Percentiles rank a stretch among this genome's conserved stretches.
These are phyloP conservation scores for Nephrotoma guestfalica DNA, from an alignment of 2,888 invertebrate species.

Conservation along the genomic window DNA sequence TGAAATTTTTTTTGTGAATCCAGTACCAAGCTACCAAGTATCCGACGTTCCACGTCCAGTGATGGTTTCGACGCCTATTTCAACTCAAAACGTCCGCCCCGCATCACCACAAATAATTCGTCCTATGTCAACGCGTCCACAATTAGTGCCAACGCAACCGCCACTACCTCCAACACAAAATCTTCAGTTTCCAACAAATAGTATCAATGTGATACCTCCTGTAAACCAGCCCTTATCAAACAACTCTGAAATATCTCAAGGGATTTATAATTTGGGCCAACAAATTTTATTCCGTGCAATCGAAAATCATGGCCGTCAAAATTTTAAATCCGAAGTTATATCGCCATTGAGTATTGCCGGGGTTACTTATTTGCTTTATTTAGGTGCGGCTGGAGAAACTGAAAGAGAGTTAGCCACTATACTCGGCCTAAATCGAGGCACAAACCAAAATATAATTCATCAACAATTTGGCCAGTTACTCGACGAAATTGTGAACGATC, in stretches of 20 bases:
- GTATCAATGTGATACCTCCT: neutral
- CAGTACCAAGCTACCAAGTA: neutral
- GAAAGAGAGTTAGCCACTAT: neutral
- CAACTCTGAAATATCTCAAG: neutral
- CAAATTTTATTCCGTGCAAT: neutral
- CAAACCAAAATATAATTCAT: neutral
- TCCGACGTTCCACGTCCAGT: neutral
- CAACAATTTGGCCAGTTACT: neutral
- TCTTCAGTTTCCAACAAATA: neutral
- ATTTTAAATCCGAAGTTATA: neutral
- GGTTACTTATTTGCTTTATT: neutral
- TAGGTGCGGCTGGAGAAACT: neutral
- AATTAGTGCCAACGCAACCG: neutral
- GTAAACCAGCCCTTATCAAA: neutral
- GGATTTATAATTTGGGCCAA: neutral
- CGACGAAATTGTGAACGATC: neutral
- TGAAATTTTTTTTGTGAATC: neutral
- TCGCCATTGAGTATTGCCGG: neutral
- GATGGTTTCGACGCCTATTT: no score
- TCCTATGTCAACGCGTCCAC: no score
- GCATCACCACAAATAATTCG: neutral
- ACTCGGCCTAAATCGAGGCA: neutral
- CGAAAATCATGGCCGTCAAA: neutral
- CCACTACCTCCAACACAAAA: neutral
- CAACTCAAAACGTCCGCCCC: neutral